These are phyloP conservation scores for Archocentrus centrarchus DNA, from an alignment of 2,113 vertebrate species.

Conservation along the genomic window DNA sequence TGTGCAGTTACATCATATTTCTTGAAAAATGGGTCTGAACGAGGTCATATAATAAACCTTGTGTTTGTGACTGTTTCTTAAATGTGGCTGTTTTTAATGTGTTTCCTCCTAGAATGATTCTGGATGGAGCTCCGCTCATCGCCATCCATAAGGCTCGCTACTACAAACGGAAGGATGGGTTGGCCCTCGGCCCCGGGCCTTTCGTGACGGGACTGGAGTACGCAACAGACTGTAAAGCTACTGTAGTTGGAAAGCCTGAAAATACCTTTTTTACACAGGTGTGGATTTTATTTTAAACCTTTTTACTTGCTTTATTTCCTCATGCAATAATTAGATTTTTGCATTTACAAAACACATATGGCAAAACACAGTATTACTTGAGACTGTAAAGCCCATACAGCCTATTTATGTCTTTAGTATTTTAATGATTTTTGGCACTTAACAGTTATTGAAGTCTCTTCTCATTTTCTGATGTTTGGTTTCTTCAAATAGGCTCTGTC, in stretches of 20 bases:
- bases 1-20: neutral
- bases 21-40: neutral
- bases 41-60: neutral
- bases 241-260: constrained; percentile 94
- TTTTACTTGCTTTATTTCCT: neutral
- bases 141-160: constrained; percentile 97
- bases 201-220: constrained; percentile 93
- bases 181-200: constrained; percentile 93
- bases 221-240: constrained; percentile 86
- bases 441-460: neutral
- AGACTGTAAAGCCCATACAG: neutral
- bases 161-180: constrained; percentile 90
- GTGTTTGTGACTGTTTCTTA: neutral
- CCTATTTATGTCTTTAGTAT: neutral
- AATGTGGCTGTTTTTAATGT: neutral
- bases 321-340: neutral
- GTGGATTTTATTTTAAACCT: constrained; percentile 22
- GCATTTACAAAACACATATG: neutral
- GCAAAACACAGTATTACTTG: neutral
- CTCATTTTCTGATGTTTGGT: neutral
- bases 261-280: constrained; percentile 92
- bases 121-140: constrained; percentile 93
- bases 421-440: neutral
- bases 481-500: constrained; percentile 61
- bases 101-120: constrained; percentile 81